These are phyloP conservation scores for Macquaria ambigua DNA, from an alignment of 2,113 vertebrate species.

Conservation along the genomic window DNA sequence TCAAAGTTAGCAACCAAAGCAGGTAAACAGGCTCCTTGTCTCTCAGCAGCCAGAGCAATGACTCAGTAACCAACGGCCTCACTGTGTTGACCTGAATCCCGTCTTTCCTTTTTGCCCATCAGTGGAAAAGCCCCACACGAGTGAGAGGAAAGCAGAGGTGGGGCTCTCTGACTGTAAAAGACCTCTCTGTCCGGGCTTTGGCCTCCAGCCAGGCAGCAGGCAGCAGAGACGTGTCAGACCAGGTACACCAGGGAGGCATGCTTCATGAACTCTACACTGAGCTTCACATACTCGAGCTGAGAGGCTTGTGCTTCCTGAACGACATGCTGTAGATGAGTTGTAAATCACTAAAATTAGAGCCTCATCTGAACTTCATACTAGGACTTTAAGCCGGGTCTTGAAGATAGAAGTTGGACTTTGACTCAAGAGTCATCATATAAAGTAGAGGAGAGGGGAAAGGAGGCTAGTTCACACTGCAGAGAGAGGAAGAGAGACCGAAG, in stretches of 20 bases:
- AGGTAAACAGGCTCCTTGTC: conserved; percentile 49
- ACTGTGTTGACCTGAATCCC: conserved; percentile 25
- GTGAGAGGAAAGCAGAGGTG: conserved; percentile 47
- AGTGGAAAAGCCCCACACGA: conserved; percentile 70
- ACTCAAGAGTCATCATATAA: conserved; percentile 53
- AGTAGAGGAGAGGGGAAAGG: not conserved
- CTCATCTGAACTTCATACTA: not conserved
- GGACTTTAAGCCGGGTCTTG: conserved; percentile 55
- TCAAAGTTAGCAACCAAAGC: not conserved
- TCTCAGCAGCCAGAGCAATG: conserved; percentile 29
- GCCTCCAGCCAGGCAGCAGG: conserved; percentile 52
- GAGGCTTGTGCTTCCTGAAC: conserved; percentile 20
- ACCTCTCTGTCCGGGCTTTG: conserved; percentile 67
- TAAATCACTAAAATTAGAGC: conserved; percentile 51
- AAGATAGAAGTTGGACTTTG: conserved; percentile 74
- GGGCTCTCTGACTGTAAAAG: conserved; percentile 57
- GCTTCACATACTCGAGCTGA: not conserved
- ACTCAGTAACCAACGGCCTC: conserved; percentile 39
- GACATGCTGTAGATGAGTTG: conserved; percentile 4
- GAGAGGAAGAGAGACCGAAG: not conserved
- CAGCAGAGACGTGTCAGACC: conserved; percentile 64
- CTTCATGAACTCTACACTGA: conserved; percentile 19
- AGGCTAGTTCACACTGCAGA: conserved; percentile 3
- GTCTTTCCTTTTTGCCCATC: conserved; percentile 21
- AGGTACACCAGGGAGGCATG: conserved; percentile 42